Evolutionary conservation across 1,140 invertebrate genomes (phyloP).

Genomic region (Gerris buenoi): DNA sequence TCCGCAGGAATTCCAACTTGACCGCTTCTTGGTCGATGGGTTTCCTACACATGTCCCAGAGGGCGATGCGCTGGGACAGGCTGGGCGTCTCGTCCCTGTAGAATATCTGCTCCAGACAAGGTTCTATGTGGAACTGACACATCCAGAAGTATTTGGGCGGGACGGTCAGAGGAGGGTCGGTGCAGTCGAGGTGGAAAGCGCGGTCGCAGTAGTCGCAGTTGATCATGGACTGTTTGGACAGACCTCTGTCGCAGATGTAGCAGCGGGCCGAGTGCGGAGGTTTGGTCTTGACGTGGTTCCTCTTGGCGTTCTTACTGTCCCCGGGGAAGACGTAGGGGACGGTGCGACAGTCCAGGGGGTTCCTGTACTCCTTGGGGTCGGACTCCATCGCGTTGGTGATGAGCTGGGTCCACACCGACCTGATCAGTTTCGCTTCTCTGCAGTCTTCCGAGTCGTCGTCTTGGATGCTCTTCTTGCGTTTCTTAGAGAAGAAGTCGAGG

Average conservation of each 20-base stretch:
- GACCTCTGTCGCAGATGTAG: not conserved
- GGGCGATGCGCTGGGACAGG: not conserved
- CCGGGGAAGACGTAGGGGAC: not conserved
- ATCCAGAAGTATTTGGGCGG: not conserved
- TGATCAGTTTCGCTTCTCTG: not conserved
- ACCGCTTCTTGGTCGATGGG: not conserved
- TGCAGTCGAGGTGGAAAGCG: not conserved
- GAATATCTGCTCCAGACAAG: not conserved
- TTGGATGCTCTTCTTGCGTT: not conserved
- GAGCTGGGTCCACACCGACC: not conserved
- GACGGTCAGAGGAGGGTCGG: not conserved
- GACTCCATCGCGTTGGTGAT: not conserved
- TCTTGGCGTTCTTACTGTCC: not conserved
- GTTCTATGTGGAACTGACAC: constrained; percentile 1
- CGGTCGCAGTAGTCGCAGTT: not conserved
- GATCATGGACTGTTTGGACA: not conserved
- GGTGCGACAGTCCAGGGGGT: not conserved
- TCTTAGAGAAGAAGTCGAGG: not conserved
- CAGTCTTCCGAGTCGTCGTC: not conserved
- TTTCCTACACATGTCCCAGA: not conserved
- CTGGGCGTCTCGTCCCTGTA: not conserved
- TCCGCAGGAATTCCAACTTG: not conserved
- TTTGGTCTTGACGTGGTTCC: not conserved
- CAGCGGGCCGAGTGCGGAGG: not conserved
- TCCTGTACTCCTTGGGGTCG: not conserved